These are phyloP conservation scores for Karalla daura DNA, from an alignment of 2,797 vertebrate species.

Conservation along the genomic window DNA sequence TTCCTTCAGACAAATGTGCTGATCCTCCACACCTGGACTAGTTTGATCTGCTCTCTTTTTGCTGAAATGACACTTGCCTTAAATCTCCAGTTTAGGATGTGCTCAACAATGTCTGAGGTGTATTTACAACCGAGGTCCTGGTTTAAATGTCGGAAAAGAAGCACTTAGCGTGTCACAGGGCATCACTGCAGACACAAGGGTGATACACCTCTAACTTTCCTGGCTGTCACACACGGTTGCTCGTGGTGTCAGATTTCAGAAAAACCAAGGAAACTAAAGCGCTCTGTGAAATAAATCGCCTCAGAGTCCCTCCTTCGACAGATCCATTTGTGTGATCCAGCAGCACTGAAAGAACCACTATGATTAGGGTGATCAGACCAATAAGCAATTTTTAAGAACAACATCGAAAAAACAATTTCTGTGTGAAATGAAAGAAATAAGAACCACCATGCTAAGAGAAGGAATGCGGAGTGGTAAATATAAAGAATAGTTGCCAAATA, in stretches of 20 bases:
- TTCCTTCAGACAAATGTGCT: conserved; percentile 37
- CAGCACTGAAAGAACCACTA: background rate
- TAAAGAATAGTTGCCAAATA: too few relatives aligned
- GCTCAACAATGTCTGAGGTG: conserved; percentile 14
- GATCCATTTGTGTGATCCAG: background rate
- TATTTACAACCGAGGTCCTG: conserved; percentile 17
- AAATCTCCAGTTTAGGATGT: conserved; percentile 6
- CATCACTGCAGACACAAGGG: background rate
- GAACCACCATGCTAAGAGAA: background rate
- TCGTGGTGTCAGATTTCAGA: conserved; percentile 10
- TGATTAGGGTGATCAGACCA: conserved; percentile 14
- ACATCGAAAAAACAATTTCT: background rate
- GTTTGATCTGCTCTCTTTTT: conserved; percentile 43
- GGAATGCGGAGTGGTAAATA: background rate
- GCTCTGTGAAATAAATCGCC: background rate
- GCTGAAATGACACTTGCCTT: conserved; percentile 35
- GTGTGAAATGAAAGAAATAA: background rate
- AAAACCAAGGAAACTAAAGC: background rate
- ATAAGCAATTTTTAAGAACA: conserved; percentile 1
- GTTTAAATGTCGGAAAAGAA: conserved; percentile 14
- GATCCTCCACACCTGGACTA: conserved; percentile 22
- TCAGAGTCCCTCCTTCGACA: background rate
- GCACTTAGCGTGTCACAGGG: conserved; percentile 7
- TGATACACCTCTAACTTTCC: conserved; percentile 1
- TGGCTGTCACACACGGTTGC: conserved; percentile 11